Percentiles rank a stretch among this genome's conserved stretches.
phyloP scores from a whole-genome alignment of 2,888 invertebrate genomes.

The Orthosia incerta region DNA sequence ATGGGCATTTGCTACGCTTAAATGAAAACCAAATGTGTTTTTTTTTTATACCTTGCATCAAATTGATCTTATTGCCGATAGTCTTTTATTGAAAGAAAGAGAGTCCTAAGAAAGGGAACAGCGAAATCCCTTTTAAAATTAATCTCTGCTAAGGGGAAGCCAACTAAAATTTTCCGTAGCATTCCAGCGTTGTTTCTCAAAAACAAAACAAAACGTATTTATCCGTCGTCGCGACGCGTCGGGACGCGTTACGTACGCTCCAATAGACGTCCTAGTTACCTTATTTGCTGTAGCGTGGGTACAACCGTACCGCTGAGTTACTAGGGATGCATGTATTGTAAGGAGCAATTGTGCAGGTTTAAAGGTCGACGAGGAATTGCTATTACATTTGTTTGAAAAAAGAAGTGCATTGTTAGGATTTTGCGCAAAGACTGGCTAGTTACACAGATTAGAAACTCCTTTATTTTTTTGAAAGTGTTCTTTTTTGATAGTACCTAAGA shows the following conservation, averaged over 20 bases:
- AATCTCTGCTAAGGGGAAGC: too few species aligned
- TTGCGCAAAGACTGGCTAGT: neutral
- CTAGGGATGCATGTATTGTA: constrained; percentile 28
- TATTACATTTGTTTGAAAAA: constrained; percentile 9
- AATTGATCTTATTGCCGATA: neutral
- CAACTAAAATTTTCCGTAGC: constrained; percentile 22
- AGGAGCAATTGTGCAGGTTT: constrained; percentile 12
- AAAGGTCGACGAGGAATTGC: constrained; percentile 14
- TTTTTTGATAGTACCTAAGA: neutral
- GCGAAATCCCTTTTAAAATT: neutral
- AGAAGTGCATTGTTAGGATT: constrained; percentile 3
- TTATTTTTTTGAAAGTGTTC: neutral
- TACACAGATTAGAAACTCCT: neutral
- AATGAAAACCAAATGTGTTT: neutral
- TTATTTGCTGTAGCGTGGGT: constrained; percentile 61
- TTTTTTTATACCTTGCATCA: neutral
- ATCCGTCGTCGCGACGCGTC: constrained; percentile 62
- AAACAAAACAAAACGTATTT: constrained; percentile 26
- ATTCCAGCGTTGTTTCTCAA: constrained; percentile 17
- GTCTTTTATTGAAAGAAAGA: neutral
- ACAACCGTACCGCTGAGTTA: constrained; percentile 26
- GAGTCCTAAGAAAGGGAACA: neutral
- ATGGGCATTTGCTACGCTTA: neutral
- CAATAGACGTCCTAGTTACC: constrained; percentile 74
- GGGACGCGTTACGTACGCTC: constrained; percentile 73